Evolutionary conservation across 2,113 vertebrate species (phyloP).

Genomic region (Sturnira hondurensis): DNA sequence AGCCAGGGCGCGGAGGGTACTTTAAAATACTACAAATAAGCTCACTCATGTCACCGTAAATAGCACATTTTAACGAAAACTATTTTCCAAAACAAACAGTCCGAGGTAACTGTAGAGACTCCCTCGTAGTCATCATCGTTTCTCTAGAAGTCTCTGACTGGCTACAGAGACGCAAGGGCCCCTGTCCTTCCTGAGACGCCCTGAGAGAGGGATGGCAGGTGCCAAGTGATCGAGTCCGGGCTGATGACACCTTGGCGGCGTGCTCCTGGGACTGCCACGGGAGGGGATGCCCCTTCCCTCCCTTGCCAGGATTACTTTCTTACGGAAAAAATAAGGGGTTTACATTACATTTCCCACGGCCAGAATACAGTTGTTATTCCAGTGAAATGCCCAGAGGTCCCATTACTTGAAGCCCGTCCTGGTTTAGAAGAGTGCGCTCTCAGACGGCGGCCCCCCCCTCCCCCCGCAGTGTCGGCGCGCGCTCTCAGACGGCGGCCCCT

Average conservation of each 20-base stretch:
- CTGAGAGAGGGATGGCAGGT: neutral
- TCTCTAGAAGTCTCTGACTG: neutral
- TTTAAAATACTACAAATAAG: neutral
- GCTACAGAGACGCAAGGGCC: neutral
- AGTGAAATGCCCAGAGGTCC: neutral
- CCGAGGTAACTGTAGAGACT: neutral
- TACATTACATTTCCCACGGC: neutral
- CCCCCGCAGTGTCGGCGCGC: too few relatives aligned
- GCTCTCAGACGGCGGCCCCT: neutral
- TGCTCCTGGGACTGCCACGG: rapidly evolving
- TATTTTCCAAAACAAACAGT: neutral
- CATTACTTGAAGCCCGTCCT: neutral
- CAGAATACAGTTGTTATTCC: neutral
- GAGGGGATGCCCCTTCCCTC: neutral
- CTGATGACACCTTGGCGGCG: rapidly evolving
- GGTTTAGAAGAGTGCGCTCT: neutral
- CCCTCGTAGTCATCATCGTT: neutral
- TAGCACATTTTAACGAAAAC: neutral
- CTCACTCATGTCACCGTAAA: neutral
- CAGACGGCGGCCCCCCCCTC: neutral
- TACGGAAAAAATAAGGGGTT: neutral
- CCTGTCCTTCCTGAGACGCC: neutral
- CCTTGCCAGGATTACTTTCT: neutral
- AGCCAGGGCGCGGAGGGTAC: too few relatives aligned
- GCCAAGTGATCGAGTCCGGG: rapidly evolving